phyloP scores from a whole-genome alignment of 2,113 vertebrate species.

The Hipposideros armiger region DNA sequence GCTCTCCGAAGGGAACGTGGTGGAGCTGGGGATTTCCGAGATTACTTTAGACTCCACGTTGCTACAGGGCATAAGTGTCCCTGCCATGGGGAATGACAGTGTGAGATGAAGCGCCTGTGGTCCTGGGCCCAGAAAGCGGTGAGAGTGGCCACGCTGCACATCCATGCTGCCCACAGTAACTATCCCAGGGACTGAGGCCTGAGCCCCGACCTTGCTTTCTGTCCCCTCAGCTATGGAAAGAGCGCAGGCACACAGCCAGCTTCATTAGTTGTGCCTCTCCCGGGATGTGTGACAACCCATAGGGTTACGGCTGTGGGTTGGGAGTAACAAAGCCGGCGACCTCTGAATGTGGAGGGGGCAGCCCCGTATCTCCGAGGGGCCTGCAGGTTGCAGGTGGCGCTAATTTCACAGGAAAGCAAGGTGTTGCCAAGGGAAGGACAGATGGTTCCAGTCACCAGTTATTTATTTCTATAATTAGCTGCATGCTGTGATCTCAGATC shows the following conservation, averaged over 20 bases:
- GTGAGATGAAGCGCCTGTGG: background rate
- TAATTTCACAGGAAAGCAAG: slow-evolving; percentile 81
- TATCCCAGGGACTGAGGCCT: background rate
- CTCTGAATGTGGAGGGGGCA: slow-evolving; percentile 71
- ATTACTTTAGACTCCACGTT: background rate
- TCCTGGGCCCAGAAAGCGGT: too few relatives aligned
- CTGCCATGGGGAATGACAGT: background rate
- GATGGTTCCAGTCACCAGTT: slow-evolving; percentile 89
- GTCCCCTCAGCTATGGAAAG: slow-evolving; percentile 36
- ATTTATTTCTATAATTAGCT: slow-evolving; percentile 90
- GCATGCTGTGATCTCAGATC: slow-evolving; percentile 84
- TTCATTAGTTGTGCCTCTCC: slow-evolving; percentile 74
- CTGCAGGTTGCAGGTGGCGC: slow-evolving; percentile 81
- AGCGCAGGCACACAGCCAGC: slow-evolving; percentile 60
- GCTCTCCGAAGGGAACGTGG: background rate
- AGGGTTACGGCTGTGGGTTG: slow-evolving; percentile 32
- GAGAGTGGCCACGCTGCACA: rapidly evolving
- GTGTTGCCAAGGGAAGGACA: slow-evolving; percentile 85
- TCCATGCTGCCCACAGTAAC: too few relatives aligned
- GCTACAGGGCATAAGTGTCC: background rate
- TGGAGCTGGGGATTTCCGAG: background rate
- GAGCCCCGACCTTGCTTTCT: background rate
- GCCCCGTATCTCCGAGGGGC: slow-evolving; percentile 59
- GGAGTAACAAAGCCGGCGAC: background rate
- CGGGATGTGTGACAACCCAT: slow-evolving; percentile 26